These are phyloP conservation scores for Dasypolia templi DNA, from an alignment of 2,888 invertebrate species.

Conservation along the genomic window DNA sequence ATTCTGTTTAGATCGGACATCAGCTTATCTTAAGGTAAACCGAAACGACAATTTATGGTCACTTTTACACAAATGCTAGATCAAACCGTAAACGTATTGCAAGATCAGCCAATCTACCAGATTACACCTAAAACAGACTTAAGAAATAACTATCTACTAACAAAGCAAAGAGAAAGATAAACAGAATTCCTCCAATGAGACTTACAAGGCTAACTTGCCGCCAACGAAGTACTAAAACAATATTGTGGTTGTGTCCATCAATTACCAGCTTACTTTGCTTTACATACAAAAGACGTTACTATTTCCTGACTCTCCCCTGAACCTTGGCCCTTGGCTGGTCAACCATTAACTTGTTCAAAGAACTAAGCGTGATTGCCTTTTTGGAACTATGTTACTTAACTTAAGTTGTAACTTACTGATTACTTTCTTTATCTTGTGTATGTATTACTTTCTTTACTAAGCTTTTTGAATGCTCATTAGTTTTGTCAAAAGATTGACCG, in stretches of 20 bases:
- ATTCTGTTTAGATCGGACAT: not conserved
- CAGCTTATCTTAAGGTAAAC: not conserved
- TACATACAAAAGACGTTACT: slow-evolving; percentile 29
- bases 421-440: slow-evolving; percentile 28
- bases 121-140: not conserved
- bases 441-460: not conserved
- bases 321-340: slow-evolving; percentile 47
- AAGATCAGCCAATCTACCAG: not conserved
- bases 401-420: slow-evolving; percentile 23
- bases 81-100: not conserved
- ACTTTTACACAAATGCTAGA: not conserved
- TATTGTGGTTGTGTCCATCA: slow-evolving; percentile 28
- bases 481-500: not conserved
- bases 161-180: slow-evolving; percentile 15
- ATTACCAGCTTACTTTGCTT: slow-evolving; percentile 38
- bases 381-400: slow-evolving; percentile 10
- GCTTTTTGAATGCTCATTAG: slow-evolving; percentile 8
- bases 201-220: slow-evolving; percentile 19
- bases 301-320: slow-evolving; percentile 27
- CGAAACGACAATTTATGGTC: too few species aligned
- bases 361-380: slow-evolving; percentile 21
- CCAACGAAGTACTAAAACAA: slow-evolving; percentile 28
- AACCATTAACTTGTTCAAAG: slow-evolving; percentile 36
- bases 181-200: slow-evolving; percentile 8
- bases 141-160: not conserved